phyloP scores from a whole-genome alignment of 1,140 invertebrate species.

The Dendrolimus punctatus region DNA sequence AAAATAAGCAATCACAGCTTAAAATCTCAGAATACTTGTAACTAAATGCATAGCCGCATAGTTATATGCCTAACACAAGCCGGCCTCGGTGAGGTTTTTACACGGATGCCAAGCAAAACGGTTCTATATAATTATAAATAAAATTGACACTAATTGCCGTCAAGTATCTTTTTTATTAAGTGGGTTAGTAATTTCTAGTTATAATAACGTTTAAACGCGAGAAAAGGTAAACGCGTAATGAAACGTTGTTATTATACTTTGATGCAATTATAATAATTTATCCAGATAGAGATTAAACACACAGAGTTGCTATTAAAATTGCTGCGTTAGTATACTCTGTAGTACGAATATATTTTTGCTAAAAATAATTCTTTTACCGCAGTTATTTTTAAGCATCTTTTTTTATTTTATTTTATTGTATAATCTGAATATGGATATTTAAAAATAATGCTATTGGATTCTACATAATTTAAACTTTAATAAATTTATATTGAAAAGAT shows the following conservation, averaged over 20 bases:
- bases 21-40: no score
- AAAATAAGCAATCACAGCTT: no score
- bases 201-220: constrained; percentile 36
- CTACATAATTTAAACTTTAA: no score
- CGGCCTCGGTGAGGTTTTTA: constrained; percentile 9
- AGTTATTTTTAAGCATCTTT: no score
- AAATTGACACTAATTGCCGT: constrained; percentile 62
- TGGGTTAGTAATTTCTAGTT: constrained; percentile 63
- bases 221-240: constrained; percentile 23
- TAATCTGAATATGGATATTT: no score
- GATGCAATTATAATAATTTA: constrained; percentile 37
- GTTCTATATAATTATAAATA: constrained; percentile 54
- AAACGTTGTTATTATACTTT: constrained; percentile 23
- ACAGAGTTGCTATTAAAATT: neutral
- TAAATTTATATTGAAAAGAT: no score
- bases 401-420: no score
- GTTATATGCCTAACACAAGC: neutral
- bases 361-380: no score
- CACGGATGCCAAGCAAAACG: constrained; percentile 6
- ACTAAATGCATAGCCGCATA: no score
- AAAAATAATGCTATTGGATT: no score
- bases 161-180: constrained; percentile 30
- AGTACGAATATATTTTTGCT: no score
- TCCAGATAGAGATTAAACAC: constrained; percentile 25
- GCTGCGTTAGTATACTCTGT: no score